A percentile compares a stretch with the other conserved stretches of the same genome.
Evolutionary conservation across 2,113 vertebrate genomes (phyloP).

Genomic region (Pteruthius melanotis): DNA sequence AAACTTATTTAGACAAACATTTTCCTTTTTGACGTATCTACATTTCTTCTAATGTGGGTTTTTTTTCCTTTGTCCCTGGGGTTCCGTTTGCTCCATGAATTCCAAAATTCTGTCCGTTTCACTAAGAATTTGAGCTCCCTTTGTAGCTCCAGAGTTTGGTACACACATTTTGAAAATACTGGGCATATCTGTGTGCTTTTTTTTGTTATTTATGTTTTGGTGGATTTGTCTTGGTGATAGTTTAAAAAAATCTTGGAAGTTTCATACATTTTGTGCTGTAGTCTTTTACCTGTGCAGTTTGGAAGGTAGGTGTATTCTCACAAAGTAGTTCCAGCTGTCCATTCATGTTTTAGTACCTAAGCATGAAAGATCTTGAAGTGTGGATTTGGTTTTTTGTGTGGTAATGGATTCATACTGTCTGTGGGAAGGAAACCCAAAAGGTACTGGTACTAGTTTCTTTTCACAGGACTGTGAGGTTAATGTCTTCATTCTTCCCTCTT

Average conservation of each 20-base stretch:
- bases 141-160: not conserved
- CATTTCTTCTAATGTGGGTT: not conserved
- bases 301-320: not conserved
- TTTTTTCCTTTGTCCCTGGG: not conserved
- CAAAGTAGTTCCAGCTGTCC: not conserved
- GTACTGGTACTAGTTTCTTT: not conserved
- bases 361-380: not conserved
- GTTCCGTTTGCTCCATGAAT: not conserved
- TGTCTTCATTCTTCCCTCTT: not conserved
- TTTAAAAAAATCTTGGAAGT: not conserved
- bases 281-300: not conserved
- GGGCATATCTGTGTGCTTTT: not conserved
- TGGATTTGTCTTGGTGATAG: not conserved
- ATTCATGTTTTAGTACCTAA: not conserved
- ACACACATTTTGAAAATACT: not conserved
- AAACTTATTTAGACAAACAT: not conserved
- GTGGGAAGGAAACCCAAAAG: not conserved
- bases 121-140: not conserved
- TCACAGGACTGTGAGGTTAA: not conserved
- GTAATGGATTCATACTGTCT: not conserved
- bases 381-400: not conserved
- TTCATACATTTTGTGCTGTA: not conserved
- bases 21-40: not conserved
- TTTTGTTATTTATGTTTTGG: not conserved
- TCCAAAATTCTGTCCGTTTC: not conserved